These are phyloP conservation scores for Eueremaeus valkanovi DNA, from an alignment of 2,888 invertebrate genomes.

Conservation along the genomic window DNA sequence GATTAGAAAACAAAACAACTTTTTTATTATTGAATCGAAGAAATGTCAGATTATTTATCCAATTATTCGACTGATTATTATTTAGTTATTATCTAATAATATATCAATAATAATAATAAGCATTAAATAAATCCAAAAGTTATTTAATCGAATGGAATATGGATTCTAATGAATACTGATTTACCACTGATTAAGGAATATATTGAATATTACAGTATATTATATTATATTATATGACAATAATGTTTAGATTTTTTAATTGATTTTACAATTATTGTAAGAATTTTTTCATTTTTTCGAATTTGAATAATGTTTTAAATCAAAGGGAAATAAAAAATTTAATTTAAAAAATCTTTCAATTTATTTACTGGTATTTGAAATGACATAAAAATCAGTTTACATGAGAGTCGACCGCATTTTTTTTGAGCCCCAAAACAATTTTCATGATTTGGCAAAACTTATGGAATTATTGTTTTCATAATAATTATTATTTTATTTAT, in stretches of 20 bases:
- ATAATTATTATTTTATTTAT: too few species aligned
- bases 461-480: too few species aligned
- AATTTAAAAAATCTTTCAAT: background rate
- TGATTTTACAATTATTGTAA: background rate
- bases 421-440: too few species aligned
- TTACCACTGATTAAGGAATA: too few species aligned
- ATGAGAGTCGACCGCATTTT: too few species aligned
- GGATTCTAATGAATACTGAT: background rate
- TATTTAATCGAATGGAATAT: background rate
- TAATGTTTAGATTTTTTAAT: background rate
- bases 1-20: too few species aligned
- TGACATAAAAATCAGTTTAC: too few species aligned
- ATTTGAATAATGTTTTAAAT: background rate
- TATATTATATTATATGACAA: too few species aligned
- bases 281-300: conserved; percentile 3
- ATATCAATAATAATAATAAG: background rate
- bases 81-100: background rate
- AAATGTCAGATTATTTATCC: too few species aligned
- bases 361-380: background rate
- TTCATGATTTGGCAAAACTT: too few species aligned
- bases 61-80: background rate
- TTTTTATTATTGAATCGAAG: too few species aligned
- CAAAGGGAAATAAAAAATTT: conserved; percentile 19
- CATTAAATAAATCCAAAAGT: background rate
- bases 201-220: too few species aligned